These are phyloP conservation scores for Drosophila ohnishii DNA, from an alignment of 1,140 invertebrate genomes.

Conservation along the genomic window DNA sequence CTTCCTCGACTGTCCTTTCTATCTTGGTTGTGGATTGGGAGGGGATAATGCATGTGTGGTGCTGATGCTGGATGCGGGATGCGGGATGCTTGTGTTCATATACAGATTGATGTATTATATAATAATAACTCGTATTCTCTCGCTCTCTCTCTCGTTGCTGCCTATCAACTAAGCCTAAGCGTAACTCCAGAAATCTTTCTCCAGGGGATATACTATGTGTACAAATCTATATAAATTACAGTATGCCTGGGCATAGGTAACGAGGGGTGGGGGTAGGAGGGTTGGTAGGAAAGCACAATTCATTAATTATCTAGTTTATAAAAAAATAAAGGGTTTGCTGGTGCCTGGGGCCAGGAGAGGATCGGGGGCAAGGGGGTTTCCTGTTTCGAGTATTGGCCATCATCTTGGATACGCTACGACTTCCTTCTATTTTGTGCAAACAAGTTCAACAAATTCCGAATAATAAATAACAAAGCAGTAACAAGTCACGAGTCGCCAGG, in stretches of 20 bases:
- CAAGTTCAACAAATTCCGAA: slow-evolving; percentile 58
- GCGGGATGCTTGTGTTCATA: slow-evolving; percentile 31
- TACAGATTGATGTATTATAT: slow-evolving; percentile 68
- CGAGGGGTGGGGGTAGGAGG: background rate
- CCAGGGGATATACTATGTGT: slow-evolving; percentile 34
- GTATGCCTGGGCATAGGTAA: slow-evolving; percentile 50
- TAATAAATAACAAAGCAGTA: slow-evolving; percentile 67
- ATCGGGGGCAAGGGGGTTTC: background rate
- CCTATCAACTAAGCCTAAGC: slow-evolving; percentile 68
- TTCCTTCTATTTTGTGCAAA: slow-evolving; percentile 23
- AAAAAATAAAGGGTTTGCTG: slow-evolving; percentile 5
- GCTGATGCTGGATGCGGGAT: slow-evolving; percentile 2
- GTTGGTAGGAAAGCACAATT: slow-evolving; percentile 23
- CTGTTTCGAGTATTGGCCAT: slow-evolving; percentile 41
- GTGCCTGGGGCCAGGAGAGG: background rate
- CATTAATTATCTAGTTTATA: slow-evolving; percentile 29
- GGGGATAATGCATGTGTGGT: background rate
- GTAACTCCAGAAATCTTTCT: slow-evolving; percentile 65
- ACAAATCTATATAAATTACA: slow-evolving; percentile 49
- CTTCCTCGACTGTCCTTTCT: no score
- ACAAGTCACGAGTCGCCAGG: slow-evolving; percentile 25
- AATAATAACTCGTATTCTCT: slow-evolving; percentile 67
- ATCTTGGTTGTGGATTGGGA: background rate
- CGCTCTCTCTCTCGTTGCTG: slow-evolving; percentile 1
- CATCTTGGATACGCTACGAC: slow-evolving; percentile 7